Base-by-base conservation (phyloP, 2,797 vertebrate species). In the Streptopelia turtur region DNA sequence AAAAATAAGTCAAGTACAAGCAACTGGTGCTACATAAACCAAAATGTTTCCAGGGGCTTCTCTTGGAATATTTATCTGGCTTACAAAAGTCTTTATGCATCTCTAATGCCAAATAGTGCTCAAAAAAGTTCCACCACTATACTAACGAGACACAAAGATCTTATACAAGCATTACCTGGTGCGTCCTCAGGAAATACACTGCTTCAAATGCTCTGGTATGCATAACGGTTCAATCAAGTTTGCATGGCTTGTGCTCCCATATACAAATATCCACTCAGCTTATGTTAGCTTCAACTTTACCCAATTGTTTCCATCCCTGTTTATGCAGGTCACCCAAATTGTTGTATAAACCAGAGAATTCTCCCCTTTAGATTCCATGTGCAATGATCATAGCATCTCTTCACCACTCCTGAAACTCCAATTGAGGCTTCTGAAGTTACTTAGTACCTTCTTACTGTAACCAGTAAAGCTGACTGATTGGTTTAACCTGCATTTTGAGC, bases 171-270 rank as follows among this genome's bases (percentile, higher is more conserved):
- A 30, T 17, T 27, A 49, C 39, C 9, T 24, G 25, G 14, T 16
- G 53, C 22, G 79, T 14, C 61, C 91, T 39, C 21, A 65, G 33
- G 75, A 56, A 82, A 84, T 4, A 68, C 0, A 0, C 24, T 47
- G 52, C 71, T 87, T 89, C 45, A 71, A 93, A 57, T 16, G 47
- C 53, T 69, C 91, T 77, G 49, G 13, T 87, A 89, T 80, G 75
- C 37, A 3, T 13, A 70, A 74, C 16, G 69, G 60, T 20, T 90
- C 84, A 64, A 56, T 55, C 43, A 79, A 59, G 14, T 17, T 16
- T 16, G 47, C 5, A 0, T 52, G 66, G 37, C 60, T 52, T 68
- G 14, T 1, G 6, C 6, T 84, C 45, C n/a, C 24, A 6, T 2
- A 13, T 2, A 71, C 24, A 71, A 77, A 33, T 2, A 49, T 6